A percentile compares a stretch with the other conserved stretches of the same genome.
Evolutionary conservation across 2,113 vertebrate species (phyloP).

Genomic region (Phylloscopus whistleri): DNA sequence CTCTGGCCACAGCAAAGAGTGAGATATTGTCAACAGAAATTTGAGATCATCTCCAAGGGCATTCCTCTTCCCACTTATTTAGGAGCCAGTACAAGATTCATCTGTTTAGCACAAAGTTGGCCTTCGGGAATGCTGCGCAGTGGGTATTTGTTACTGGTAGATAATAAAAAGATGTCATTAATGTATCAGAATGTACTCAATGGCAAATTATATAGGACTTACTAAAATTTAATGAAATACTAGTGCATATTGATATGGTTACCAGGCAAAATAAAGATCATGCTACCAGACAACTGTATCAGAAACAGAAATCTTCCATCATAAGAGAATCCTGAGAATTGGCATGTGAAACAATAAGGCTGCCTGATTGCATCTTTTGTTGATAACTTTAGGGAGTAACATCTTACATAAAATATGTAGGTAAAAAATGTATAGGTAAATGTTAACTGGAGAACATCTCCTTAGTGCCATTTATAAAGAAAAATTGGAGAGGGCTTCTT

Average conservation of each 20-base stretch:
- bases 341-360: neutral
- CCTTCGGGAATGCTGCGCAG: neutral
- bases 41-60: neutral
- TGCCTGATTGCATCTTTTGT: neutral
- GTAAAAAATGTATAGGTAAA: neutral
- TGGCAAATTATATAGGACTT: neutral
- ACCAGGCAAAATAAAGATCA: neutral
- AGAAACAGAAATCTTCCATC: neutral
- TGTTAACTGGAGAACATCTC: neutral
- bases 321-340: neutral
- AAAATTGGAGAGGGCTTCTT: neutral
- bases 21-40: neutral
- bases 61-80: neutral
- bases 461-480: neutral
- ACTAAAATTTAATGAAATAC: neutral
- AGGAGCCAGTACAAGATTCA: neutral
- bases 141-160: neutral
- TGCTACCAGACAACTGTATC: neutral
- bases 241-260: neutral
- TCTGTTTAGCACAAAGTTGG: neutral
- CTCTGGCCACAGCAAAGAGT: neutral
- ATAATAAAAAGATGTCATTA: neutral
- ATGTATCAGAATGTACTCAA: neutral
- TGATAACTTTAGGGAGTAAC: neutral
- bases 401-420: neutral